Percentiles rank a stretch among this genome's conserved stretches.
These are phyloP conservation scores for Caenorhabditis remanei DNA, from an alignment of 1,140 invertebrate species.

Conservation along the genomic window DNA sequence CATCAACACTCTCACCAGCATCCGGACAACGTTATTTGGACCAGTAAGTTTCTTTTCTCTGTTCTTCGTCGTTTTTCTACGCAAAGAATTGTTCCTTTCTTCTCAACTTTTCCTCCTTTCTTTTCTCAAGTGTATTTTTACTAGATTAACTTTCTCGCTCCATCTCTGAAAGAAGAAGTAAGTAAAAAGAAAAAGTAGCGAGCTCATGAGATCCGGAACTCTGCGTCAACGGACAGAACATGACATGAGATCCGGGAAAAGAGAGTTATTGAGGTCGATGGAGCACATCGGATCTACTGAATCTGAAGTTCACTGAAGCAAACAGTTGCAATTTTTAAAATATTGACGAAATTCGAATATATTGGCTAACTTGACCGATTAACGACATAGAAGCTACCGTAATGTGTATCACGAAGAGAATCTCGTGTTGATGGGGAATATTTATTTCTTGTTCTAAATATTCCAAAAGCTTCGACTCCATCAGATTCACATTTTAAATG, in stretches of 20 bases:
- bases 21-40: constrained; percentile 54
- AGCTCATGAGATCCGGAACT: constrained; percentile 32
- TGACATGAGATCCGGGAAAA: constrained; percentile 3
- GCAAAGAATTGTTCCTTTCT: not conserved
- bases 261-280: constrained; percentile 8
- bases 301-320: not conserved
- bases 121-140: constrained; percentile 22
- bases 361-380: no score
- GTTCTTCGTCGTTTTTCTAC: not conserved
- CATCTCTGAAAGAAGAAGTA: not conserved
- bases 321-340: not conserved
- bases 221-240: constrained; percentile 39
- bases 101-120: not conserved
- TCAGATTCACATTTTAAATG: constrained; percentile 3
- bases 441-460: not conserved
- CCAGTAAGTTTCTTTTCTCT: constrained; percentile 57
- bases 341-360: no score
- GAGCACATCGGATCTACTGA: not conserved
- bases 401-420: no score
- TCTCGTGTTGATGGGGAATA: no score
- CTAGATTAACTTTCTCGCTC: constrained; percentile 32
- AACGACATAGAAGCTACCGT: no score
- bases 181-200: constrained; percentile 8
- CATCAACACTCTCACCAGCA: constrained; percentile 58
- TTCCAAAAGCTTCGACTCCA: not conserved